Conservation (phyloP, 2,113 vertebrate genomes). For the Leucopsar rothschildi region DNA sequence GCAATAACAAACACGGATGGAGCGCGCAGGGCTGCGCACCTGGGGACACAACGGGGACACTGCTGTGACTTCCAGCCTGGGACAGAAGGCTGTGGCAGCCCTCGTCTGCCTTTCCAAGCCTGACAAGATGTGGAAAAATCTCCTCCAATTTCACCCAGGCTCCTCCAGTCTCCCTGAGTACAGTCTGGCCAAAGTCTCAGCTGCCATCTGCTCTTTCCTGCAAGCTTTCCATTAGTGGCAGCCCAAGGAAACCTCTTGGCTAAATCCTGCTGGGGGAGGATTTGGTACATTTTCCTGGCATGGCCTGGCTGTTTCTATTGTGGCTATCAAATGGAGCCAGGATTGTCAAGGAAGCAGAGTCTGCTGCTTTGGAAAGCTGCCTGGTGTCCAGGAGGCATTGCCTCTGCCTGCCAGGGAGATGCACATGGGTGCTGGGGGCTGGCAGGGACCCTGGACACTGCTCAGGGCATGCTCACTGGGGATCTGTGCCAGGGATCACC, state of each 20-base stretch:
- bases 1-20: background rate
- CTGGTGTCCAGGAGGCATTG: background rate
- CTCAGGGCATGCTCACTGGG: background rate
- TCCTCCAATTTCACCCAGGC: background rate
- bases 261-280: background rate
- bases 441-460: background rate
- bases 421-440: background rate
- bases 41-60: rapidly evolving
- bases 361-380: background rate
- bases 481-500: background rate
- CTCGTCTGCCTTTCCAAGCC: background rate
- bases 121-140: background rate
- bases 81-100: background rate
- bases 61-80: background rate
- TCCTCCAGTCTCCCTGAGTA: background rate
- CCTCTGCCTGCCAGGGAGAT: background rate
- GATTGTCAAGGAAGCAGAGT: background rate
- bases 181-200: background rate
- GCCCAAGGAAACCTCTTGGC: slow-evolving; percentile 27
- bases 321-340: background rate
- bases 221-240: background rate
- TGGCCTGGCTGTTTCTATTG: background rate
- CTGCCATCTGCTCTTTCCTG: slow-evolving; percentile 22
- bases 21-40: rapidly evolving
- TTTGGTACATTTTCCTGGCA: slow-evolving; percentile 41